Conservation (phyloP, 2,797 vertebrate species). For the Halcyon badia region DNA sequence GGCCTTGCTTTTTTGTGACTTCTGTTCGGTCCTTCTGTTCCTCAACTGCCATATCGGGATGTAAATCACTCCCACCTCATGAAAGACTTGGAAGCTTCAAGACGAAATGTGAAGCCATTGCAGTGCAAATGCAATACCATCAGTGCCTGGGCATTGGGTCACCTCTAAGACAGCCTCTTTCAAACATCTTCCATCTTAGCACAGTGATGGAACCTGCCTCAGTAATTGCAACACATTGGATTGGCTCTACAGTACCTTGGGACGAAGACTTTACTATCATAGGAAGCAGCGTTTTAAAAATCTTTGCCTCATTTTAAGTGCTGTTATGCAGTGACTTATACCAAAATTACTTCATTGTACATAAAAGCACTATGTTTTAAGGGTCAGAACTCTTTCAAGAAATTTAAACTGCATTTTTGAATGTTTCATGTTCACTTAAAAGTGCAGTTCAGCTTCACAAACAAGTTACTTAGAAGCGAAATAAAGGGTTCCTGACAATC, state of each 20-base stretch:
- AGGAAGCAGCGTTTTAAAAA: background rate
- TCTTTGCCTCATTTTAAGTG: conserved; percentile 24
- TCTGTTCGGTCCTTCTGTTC: background rate
- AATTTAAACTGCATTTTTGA: conserved; percentile 34
- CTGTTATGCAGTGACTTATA: background rate
- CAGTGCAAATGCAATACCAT: background rate
- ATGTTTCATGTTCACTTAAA: conserved; percentile 36
- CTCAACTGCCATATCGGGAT: accelerated
- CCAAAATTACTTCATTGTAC: conserved; percentile 12
- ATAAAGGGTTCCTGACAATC: background rate
- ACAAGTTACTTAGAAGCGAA: background rate
- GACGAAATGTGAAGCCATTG: background rate
- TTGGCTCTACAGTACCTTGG: background rate
- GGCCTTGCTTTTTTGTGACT: background rate
- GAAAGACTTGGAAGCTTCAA: background rate
- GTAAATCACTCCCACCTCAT: background rate
- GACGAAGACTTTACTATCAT: background rate
- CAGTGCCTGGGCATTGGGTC: background rate
- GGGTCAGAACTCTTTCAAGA: background rate
- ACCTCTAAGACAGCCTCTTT: background rate
- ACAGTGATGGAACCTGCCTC: background rate
- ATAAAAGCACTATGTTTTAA: conserved; percentile 33
- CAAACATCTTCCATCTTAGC: background rate
- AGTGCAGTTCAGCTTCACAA: background rate
- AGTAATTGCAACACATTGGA: background rate